A percentile compares a stretch with the other conserved stretches of the same genome.
Conservation (phyloP, 2,888 invertebrate genomes). For the Diabrotica balteata region DNA sequence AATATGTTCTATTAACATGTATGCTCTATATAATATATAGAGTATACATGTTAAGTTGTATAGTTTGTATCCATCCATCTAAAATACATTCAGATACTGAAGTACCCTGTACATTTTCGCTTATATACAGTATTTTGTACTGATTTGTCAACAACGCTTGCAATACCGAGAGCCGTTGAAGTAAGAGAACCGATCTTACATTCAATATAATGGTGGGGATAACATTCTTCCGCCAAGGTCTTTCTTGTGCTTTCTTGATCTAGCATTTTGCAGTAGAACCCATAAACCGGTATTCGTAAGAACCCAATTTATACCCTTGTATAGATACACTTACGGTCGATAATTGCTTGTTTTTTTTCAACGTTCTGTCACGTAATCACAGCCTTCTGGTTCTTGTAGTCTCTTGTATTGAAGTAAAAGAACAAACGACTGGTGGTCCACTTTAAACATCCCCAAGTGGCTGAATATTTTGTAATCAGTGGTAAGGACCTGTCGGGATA, state of each 20-base stretch:
- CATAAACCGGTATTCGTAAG: constrained; percentile 14
- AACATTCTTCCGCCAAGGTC: constrained; percentile 52
- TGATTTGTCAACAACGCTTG: constrained; percentile 7
- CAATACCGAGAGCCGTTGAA: constrained; percentile 17
- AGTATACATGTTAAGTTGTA: too few relatives aligned
- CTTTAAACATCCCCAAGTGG: constrained; percentile 20
- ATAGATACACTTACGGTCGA: constrained; percentile 4
- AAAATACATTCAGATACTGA: too few relatives aligned
- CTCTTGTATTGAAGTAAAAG: constrained; percentile 8
- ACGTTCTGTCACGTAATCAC: constrained; percentile 12
- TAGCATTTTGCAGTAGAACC: constrained; percentile 27
- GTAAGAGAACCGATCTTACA: constrained; percentile 26
- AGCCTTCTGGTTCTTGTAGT: constrained; percentile 11
- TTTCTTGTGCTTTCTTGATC: constrained; percentile 35
- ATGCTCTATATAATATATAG: too few relatives aligned
- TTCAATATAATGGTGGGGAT: constrained; percentile 41
- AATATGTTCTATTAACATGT: too few relatives aligned
- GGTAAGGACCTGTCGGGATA: constrained; percentile 1
- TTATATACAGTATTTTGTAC: too few relatives aligned
- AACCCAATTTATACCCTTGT: not conserved
- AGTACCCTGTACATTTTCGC: too few relatives aligned
- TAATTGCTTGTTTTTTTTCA: constrained; percentile 9
- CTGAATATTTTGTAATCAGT: constrained; percentile 6
- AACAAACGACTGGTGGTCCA: constrained; percentile 16
- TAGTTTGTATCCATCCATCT: too few relatives aligned